Evolutionary conservation across 2,888 invertebrate species (phyloP).

Genomic region (Ceratothoa steindachneri): DNA sequence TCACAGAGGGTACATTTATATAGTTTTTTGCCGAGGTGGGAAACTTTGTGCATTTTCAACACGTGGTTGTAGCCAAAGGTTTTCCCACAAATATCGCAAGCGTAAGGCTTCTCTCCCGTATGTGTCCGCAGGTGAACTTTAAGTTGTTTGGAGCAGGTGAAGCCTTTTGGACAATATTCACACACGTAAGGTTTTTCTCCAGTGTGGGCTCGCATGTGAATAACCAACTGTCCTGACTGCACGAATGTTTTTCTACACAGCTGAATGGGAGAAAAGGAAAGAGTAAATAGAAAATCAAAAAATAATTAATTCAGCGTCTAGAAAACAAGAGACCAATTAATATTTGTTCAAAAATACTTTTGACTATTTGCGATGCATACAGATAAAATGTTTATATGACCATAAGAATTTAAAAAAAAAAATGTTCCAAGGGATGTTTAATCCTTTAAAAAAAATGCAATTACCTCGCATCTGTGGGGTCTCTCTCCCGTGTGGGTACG

Average conservation of each 20-base stretch:
- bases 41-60: conserved; percentile 79
- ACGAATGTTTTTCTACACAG: conserved; percentile 80
- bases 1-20: conserved; percentile 89
- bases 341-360: too few relatives aligned
- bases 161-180: conserved; percentile 80
- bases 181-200: conserved; percentile 67
- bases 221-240: conserved; percentile 83
- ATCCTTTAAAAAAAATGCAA: too few relatives aligned
- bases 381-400: too few relatives aligned
- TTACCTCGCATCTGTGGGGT: conserved; percentile 77
- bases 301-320: background rate
- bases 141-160: conserved; percentile 85
- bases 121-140: conserved; percentile 88
- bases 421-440: too few relatives aligned
- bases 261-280: too few relatives aligned
- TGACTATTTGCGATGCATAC: background rate
- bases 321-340: background rate
- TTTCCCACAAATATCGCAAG: conserved; percentile 84
- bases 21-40: conserved; percentile 85
- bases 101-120: conserved; percentile 85
- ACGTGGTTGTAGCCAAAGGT: conserved; percentile 90
- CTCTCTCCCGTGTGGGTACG: conserved; percentile 85
- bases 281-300: background rate
- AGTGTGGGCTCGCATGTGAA: conserved; percentile 84
- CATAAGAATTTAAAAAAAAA: too few relatives aligned